Evolutionary conservation across 2,113 vertebrate species (phyloP), one percentile per base, ranked within the genome.

Genomic region (Argyrosomus japonicus): DNA sequence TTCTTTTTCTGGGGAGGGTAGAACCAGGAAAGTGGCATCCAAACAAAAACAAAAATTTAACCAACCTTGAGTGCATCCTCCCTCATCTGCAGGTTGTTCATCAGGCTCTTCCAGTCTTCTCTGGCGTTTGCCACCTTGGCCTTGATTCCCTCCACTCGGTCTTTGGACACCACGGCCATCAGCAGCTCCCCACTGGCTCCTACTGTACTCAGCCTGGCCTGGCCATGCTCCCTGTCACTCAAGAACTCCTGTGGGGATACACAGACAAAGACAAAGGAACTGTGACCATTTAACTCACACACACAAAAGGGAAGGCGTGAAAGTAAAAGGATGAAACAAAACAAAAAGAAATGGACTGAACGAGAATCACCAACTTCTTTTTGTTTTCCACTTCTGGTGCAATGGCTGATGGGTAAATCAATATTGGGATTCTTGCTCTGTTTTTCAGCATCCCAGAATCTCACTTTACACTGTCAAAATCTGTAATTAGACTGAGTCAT

Each of bases 101-200:
- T 95, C 82, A 99, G 96, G 57, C 89, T 95, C 91, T 96, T 98
- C 98, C 97, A 99, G 1, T 99, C 98, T 62, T 97, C 97, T 84
- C 96, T 97, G 76, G 97, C 95, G 0, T 92, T 88, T 56, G 82
- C 84, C 70, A 94, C 93, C 91, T 99, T 99, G 88, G 96, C 94
- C 84, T 89, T 95, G 87, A 98, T 91, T 62, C 90, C 91, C 81
- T 97, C 94, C 61, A 96, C 94, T 73, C 96, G 96, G 81, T 99
- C 98, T 65, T 95, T 89, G 75, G 95, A 92, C 91, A 98, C 88
- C 80, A 99, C 90, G 60, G 95, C 92, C 87, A 93, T 96, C 81
- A 99, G 92, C 53, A 98, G 94, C 62, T 99, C 98, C 81, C 96
- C 98, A 90, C 97, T 97, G 67, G 95, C 96, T 25, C 95, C 83